Conservation (phyloP, 2,888 invertebrate genomes). For the Rotaria sp. region DNA sequence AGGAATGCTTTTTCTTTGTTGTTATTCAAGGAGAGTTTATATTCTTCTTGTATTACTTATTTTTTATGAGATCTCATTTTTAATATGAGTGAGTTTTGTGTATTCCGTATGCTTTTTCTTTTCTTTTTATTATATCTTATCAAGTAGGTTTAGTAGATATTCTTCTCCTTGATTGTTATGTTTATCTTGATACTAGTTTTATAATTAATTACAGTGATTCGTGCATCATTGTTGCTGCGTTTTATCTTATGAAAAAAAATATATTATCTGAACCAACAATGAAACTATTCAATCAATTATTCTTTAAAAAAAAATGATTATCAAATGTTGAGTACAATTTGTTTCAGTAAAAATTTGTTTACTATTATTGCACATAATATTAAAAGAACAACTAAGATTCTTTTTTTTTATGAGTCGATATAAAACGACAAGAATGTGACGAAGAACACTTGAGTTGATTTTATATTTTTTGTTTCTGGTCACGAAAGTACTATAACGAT, state of each 20-base stretch:
- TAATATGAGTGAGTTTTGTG: not conserved
- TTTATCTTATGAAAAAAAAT: not conserved
- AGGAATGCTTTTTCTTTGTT: not conserved
- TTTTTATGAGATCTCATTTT: not conserved
- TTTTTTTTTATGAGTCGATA: too few relatives aligned
- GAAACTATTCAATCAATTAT: too few relatives aligned
- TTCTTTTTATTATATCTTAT: not conserved
- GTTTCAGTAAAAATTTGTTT: too few relatives aligned
- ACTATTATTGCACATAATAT: too few relatives aligned
- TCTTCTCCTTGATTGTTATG: not conserved
- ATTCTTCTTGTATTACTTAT: not conserved
- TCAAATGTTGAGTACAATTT: too few relatives aligned
- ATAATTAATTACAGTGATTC: not conserved
- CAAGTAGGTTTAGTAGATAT: not conserved
- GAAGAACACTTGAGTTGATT: too few relatives aligned
- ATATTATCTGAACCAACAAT: not conserved
- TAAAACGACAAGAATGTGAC: too few relatives aligned
- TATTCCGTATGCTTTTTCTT: not conserved
- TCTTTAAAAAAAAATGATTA: too few relatives aligned
- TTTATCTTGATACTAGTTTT: not conserved
- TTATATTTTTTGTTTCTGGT: too few relatives aligned
- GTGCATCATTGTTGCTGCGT: constrained; percentile 6
- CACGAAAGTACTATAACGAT: too few relatives aligned
- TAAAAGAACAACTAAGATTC: too few relatives aligned
- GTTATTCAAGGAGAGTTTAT: not conserved